Base-by-base conservation (phyloP, 1,140 invertebrate species). In the Pogonomyrmex barbatus region DNA sequence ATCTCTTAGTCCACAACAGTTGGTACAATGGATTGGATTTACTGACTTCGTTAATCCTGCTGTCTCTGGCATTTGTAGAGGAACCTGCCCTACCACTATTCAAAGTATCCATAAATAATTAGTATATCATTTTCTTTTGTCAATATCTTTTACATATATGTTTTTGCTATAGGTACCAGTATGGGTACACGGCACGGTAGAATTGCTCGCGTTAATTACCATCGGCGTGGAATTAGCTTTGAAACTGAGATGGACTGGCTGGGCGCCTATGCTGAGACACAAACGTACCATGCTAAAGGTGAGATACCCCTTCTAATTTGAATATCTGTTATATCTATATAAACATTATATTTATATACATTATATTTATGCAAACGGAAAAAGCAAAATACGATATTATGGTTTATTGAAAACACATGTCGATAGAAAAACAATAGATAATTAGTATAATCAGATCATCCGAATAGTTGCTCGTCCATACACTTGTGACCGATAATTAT, bases 21-120 rank as follows among this genome's bases (percentile, higher is more conserved):
- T 98, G 97, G 97, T 98, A 98, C 94, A 98, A 99, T 94, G 96
- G 97, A 1, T 94, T 98, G 79, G 98, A 99, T 93, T 95, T 99
- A 52, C 92, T 97, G 73, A 97, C 97, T 30, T 97, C 98, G 1
- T 91, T 98, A 42, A 93, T 98, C 54, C 95, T 99, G 1, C 96
- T 99, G 47, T 94, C 96, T n/a, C 95, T 99, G 75, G 98, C 98
- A 17, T 96, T 98, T 70, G 97, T 97, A 50, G 98, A 99, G 94
- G 96, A 97, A 84, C 98, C 98, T 56, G 97, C 98, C 3, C 96
- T 98, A 5, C 96, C 96, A 50, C 94, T 96, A 14, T 97, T 98
- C 92, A 94, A 96, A 92, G 96, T 98, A 95, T 94, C 60, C 5
- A 62, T 10, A 14, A 36, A 77, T 42, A 83, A 52, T 82, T 12